Base-by-base conservation (phyloP, 2,113 vertebrate genomes). In the Rhabdomys dilectus region DNA sequence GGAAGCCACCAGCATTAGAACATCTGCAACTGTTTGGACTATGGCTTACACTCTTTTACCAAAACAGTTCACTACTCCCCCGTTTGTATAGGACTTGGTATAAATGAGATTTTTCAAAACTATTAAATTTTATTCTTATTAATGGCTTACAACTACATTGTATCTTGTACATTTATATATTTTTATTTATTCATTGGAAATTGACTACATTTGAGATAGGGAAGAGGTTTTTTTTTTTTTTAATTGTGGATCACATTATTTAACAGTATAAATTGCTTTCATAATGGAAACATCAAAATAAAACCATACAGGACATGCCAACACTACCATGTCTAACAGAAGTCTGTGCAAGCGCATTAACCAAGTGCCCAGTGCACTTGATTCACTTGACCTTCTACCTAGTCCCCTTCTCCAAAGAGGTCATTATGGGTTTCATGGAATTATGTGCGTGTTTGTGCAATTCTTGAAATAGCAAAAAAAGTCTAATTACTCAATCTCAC, bases 141-240 rank as follows among this genome's bases (percentile, higher is more conserved):
- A n/a, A 64, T 89, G 81, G 15, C 60, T 96, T 94, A 60, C 91
- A 12, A 66, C 84, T 93, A 19, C 92, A 77, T 36, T 94, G 42
- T 80, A 96, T 56, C 66, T 80, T 80, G 11, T 64, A 29, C 62
- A 66, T 56, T 90, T 90, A 68, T 45, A n/a, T 64, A 60, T 80
- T 62, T 95, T 91, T 81, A 77, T 94, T 94, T 53, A 62, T 82
- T 75, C 66, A 64, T 53, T 82, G 48, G 42, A 84, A 78, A 48
- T 91, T 95, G 80, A 81, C 39, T 77, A 36, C 36, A 1, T 68
- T 81, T 77, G 72, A 85, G 24, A 66, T 2, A 22, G 53, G 88
- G 53, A 60, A 75, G 36, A 75, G 36, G 56, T 96, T 60, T n/a
- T n/a, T 64, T 78, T 92, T 31, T 26, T 51, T 51, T 70, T 24